A percentile compares a stretch with the other conserved stretches of the same genome.
phyloP scores from a whole-genome alignment of 2,888 invertebrate species.

The Molanna angustata region DNA sequence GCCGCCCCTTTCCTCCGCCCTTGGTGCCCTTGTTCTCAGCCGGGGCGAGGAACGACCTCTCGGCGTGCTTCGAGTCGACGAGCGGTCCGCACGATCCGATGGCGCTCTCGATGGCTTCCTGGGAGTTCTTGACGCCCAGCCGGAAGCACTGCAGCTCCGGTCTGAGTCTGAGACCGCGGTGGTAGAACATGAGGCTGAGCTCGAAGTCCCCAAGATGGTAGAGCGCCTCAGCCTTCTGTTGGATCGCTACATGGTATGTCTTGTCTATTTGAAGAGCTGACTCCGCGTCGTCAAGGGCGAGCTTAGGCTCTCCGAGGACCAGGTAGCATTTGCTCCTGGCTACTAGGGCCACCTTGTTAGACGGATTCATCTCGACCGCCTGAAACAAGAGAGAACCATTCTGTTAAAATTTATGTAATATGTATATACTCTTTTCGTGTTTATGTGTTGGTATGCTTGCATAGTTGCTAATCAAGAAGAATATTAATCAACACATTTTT shows the following conservation, averaged over 20 bases:
- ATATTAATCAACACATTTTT: too few relatives aligned
- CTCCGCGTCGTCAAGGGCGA: conserved; percentile 82
- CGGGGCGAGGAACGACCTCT: conserved; percentile 23
- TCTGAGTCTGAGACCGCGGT: conserved; percentile 78
- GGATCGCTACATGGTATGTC: conserved; percentile 69
- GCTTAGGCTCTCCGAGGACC: conserved; percentile 77
- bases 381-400: conserved; percentile 50
- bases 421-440: too few relatives aligned
- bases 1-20: conserved; percentile 38
- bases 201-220: conserved; percentile 93
- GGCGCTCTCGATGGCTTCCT: conserved; percentile 91
- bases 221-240: conserved; percentile 89
- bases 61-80: conserved; percentile 24
- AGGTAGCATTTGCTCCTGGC: conserved; percentile 88
- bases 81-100: conserved; percentile 55
- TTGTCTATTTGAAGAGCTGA: conserved; percentile 72
- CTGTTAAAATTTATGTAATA: too few relatives aligned
- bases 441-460: too few relatives aligned
- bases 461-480: too few relatives aligned
- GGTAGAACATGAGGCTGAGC: conserved; percentile 87
- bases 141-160: conserved; percentile 69
- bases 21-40: conserved; percentile 12
- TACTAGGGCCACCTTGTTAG: conserved; percentile 82
- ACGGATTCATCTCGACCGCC: conserved; percentile 84
- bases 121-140: conserved; percentile 85